Percentiles rank a stretch among this genome's conserved stretches.
These are phyloP conservation scores for Dinocampus coccinellae DNA, from an alignment of 2,888 invertebrate species.

Conservation along the genomic window DNA sequence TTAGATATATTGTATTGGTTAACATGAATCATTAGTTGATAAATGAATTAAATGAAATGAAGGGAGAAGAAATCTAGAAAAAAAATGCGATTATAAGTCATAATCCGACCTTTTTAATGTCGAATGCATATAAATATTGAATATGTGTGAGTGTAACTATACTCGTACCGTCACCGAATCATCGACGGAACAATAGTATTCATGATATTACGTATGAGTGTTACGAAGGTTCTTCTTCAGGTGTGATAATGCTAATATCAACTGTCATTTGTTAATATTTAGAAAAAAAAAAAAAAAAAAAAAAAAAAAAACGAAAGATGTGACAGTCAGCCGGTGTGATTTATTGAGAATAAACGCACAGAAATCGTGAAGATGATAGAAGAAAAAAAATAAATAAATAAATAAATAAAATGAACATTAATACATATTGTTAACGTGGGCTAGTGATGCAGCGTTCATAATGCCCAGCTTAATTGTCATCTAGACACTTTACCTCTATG, in stretches of 20 bases:
- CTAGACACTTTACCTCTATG: constrained; percentile 33
- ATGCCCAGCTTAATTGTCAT: constrained; percentile 29
- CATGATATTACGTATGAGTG: background rate
- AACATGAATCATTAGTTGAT: constrained; percentile 17
- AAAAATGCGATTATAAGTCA: constrained; percentile 9
- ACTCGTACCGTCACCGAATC: constrained; percentile 2
- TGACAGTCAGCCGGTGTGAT: constrained; percentile 7
- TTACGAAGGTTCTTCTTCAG: constrained; percentile 4
- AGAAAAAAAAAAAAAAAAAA: background rate
- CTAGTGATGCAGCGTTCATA: background rate
- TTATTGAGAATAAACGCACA: constrained; percentile 11
- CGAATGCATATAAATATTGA: constrained; percentile 5
- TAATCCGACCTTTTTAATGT: constrained; percentile 1
- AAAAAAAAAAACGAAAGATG: constrained; percentile 9
- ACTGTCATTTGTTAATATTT: background rate
- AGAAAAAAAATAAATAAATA: background rate
- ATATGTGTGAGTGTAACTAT: background rate
- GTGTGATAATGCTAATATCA: background rate
- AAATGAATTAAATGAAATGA: constrained; percentile 20
- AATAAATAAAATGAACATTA: background rate
- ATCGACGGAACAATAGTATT: constrained; percentile 11
- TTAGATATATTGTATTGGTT: constrained; percentile 29
- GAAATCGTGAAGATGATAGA: background rate
- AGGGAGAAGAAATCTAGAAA: background rate
- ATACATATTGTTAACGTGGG: constrained; percentile 5